These are phyloP conservation scores for Omphaloscelis lunosa DNA, from an alignment of 2,888 invertebrate species.

Conservation along the genomic window DNA sequence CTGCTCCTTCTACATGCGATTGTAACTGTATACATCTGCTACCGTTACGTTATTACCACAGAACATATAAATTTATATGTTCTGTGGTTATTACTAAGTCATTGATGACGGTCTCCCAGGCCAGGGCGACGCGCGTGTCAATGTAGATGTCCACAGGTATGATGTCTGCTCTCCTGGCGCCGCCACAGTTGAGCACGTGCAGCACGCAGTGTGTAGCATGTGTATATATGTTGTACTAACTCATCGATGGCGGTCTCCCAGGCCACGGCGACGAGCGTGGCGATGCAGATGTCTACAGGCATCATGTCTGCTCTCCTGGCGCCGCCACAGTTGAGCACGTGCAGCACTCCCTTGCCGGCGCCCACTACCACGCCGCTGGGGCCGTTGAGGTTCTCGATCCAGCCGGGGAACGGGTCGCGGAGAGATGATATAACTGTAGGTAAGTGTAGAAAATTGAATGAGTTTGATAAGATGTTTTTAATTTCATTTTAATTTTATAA, in stretches of 20 bases:
- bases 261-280: conserved; percentile 93
- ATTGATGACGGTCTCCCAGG: conserved; percentile 92
- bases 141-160: conserved; percentile 96
- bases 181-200: conserved; percentile 91
- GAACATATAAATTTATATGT: too few relatives aligned
- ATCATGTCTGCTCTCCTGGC: conserved; percentile 93
- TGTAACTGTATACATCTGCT: neutral
- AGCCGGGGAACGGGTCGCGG: conserved; percentile 93
- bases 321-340: conserved; percentile 91
- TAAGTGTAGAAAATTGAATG: neutral
- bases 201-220: conserved; percentile 83
- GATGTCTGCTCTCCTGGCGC: conserved; percentile 92
- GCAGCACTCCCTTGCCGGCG: conserved; percentile 93
- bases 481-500: neutral
- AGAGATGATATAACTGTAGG: conserved; percentile 92
- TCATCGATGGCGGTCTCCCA: conserved; percentile 92
- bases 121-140: conserved; percentile 93
- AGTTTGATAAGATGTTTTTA: neutral
- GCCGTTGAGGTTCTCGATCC: conserved; percentile 98
- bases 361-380: conserved; percentile 94
- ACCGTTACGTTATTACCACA: neutral
- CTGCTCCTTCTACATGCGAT: neutral
- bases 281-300: conserved; percentile 95
- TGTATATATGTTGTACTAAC: conserved; percentile 61
- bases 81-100: too few relatives aligned